phyloP scores from a whole-genome alignment of 2,888 invertebrate species.

The Julus scanicus region DNA sequence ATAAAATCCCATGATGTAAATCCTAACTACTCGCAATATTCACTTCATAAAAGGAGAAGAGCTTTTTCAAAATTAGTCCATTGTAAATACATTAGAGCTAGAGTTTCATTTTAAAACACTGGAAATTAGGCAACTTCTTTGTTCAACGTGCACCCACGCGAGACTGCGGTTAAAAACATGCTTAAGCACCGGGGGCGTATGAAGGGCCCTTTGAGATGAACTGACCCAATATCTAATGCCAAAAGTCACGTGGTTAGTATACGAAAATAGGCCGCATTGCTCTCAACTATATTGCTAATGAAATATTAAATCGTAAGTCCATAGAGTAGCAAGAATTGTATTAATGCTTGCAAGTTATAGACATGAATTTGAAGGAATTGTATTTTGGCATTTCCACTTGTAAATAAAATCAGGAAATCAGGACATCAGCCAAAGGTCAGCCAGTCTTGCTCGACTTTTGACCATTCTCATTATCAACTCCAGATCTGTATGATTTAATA shows the following conservation, averaged over 20 bases:
- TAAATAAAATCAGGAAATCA: no score
- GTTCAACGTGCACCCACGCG: constrained; percentile 1
- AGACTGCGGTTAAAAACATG: neutral
- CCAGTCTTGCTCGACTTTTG: neutral
- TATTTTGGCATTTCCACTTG: no score
- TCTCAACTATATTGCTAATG: constrained; percentile 10
- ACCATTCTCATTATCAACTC: neutral
- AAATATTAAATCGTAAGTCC: constrained; percentile 1
- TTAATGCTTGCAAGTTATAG: neutral
- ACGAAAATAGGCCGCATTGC: neutral
- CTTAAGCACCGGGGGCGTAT: neutral
- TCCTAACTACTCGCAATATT: no score
- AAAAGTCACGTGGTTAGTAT: neutral
- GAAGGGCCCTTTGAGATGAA: neutral
- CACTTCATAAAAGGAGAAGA: no score
- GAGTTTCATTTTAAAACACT: neutral
- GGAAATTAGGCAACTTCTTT: neutral
- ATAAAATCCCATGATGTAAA: neutral
- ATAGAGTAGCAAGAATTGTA: neutral
- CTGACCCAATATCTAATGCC: constrained; percentile 33
- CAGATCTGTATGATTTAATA: neutral
- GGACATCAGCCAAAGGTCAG: no score
- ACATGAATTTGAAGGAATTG: no score
- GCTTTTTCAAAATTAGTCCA: no score
- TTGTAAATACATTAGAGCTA: no score